Conservation (phyloP, 2,113 vertebrate species). For the Galemys pyrenaicus region DNA sequence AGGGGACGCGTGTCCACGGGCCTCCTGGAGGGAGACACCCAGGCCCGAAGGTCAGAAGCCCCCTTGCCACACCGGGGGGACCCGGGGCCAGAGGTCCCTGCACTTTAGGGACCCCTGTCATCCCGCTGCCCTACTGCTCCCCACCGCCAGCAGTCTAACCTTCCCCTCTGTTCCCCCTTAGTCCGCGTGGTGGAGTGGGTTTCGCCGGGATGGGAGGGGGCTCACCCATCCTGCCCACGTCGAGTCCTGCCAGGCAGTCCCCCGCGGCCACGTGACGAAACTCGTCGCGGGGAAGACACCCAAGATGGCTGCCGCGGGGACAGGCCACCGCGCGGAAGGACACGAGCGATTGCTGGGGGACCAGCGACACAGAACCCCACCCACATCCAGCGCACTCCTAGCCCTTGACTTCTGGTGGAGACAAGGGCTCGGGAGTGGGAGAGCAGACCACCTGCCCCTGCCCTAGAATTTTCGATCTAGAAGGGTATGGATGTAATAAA, state of each 20-base stretch:
- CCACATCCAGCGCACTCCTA: accelerated
- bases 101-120: background rate
- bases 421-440: background rate
- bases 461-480: accelerated
- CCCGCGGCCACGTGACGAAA: background rate
- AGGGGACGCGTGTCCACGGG: background rate
- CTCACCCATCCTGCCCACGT: background rate
- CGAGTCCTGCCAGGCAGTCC: constrained; percentile 9
- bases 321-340: background rate
- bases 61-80: accelerated
- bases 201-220: background rate
- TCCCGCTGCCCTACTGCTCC: background rate
- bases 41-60: accelerated
- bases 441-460: background rate
- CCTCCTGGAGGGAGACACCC: background rate
- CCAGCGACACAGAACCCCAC: background rate
- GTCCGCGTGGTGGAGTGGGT: accelerated
- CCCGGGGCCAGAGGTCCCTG: background rate
- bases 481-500: accelerated
- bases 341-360: background rate
- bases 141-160: background rate
- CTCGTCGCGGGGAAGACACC: background rate
- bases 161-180: too few relatives aligned
- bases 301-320: constrained; percentile 78
- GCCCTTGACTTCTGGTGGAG: background rate